Evolutionary conservation across 2,888 invertebrate genomes (phyloP).

Genomic region (Amaurobius ferox): DNA sequence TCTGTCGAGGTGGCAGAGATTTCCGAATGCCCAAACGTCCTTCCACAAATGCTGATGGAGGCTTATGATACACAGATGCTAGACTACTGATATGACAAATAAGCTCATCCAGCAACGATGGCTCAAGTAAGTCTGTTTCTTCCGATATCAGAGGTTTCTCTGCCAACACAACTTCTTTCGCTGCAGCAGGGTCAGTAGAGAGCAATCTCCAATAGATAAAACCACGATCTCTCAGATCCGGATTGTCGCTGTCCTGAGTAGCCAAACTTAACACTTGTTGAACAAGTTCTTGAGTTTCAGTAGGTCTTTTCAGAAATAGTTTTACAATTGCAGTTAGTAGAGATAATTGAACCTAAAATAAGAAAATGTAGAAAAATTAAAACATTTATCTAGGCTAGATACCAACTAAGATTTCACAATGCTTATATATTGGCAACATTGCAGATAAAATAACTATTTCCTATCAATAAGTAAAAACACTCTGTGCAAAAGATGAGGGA

Average conservation of each 20-base stretch:
- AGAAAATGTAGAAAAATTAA: too few species aligned
- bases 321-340: constrained; percentile 98
- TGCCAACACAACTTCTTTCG: constrained; percentile 98
- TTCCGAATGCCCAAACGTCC: constrained; percentile 80
- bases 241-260: constrained; percentile 93
- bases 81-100: constrained; percentile 99
- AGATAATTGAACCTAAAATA: constrained; percentile 87
- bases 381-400: too few species aligned
- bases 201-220: constrained; percentile 99
- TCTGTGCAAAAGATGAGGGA: too few species aligned
- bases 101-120: constrained; percentile 96
- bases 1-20: constrained; percentile 74
- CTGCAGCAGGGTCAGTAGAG: constrained; percentile 99
- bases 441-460: too few species aligned
- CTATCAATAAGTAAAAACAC: too few species aligned
- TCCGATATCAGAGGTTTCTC: constrained; percentile 99
- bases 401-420: too few species aligned
- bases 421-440: too few species aligned
- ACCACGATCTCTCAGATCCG: constrained; percentile 97
- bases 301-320: constrained; percentile 97
- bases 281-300: constrained; percentile 98
- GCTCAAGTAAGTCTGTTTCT: constrained; percentile 98
- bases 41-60: constrained; percentile 98
- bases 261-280: constrained; percentile 92
- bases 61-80: constrained; percentile 99